Base-by-base conservation (phyloP, 2,113 vertebrate species). In the Bombycilla garrulus region DNA sequence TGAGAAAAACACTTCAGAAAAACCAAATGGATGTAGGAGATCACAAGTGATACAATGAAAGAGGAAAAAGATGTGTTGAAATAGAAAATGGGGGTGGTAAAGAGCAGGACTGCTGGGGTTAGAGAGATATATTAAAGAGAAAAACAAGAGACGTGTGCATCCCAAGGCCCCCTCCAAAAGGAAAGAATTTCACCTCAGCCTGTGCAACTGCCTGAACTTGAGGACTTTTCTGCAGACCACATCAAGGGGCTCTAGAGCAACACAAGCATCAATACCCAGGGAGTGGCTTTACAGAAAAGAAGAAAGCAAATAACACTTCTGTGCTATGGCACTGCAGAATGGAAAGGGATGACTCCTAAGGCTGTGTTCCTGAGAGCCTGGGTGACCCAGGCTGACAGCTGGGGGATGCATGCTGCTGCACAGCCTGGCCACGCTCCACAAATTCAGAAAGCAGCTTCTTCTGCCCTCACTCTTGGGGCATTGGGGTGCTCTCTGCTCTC, bases 371-470 rank as follows among this genome's bases (percentile, higher is more conserved):
- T 69, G 36, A n/a, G 6, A 20, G 18, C 14, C 15, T 4, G 18
- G 20, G 45, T 6, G 40, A 38, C 23, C 16, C 2, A 0, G 15
- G 36, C 18, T 3, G 4, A 12, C 33, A 82, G 44, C 20, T 0
- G 0, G 4, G 31, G 16, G 14, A 28, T 13, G 25, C 2, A 1
- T 1, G 8, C 31, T 44, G 45, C 9, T 53, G 33, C 8, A 1
- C 33, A 48, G 35, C 58, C 40, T n/a, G 9, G 28, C 33, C 0
- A 0, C 45, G 33, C 50, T 67, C 48, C 67, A 53, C 2, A 7
- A 14, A 58, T 3, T 24, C 66, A 69, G 54, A 57, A 70, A 76
- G n/a, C 1, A 3, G 21, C 36, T 73, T 53, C 35, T 40, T n/a
- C 50, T 72, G n/a, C 28, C 33, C n/a, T 45, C 25, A 26, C 31